Conservation (phyloP, 2,797 vertebrate species). For the Clarias laeviceps region DNA sequence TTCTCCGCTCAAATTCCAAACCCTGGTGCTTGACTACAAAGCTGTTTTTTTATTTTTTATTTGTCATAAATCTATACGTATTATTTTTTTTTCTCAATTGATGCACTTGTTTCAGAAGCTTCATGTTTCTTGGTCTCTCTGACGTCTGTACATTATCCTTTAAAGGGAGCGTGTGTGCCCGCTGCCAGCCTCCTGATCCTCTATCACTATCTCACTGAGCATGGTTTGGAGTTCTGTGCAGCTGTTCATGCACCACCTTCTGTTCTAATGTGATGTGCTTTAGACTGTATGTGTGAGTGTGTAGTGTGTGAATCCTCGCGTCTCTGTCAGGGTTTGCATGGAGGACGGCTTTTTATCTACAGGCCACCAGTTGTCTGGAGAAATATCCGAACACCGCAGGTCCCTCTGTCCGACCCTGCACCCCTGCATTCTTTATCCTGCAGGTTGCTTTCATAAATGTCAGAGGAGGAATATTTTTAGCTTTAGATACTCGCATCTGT, state of each 20-base stretch:
- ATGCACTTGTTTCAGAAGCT: not conserved
- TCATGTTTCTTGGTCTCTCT: too few species aligned
- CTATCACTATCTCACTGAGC: slow-evolving; percentile 46
- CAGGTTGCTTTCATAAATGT: not conserved
- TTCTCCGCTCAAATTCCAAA: too few species aligned
- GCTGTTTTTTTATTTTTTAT: too few species aligned
- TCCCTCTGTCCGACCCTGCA: not conserved
- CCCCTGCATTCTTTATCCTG: too few species aligned
- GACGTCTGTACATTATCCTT: not conserved
- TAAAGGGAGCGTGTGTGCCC: not conserved
- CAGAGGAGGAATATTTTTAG: slow-evolving; percentile 1
- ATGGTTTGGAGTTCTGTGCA: slow-evolving; percentile 35
- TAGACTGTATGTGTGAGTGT: slow-evolving; percentile 17
- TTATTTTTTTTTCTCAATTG: too few species aligned
- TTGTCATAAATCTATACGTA: too few species aligned
- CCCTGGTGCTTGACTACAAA: too few species aligned
- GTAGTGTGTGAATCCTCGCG: slow-evolving; percentile 23
- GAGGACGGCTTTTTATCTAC: slow-evolving; percentile 11
- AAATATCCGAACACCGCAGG: slow-evolving; percentile 36
- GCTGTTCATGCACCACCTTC: slow-evolving; percentile 21
- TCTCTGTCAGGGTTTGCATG: slow-evolving; percentile 25
- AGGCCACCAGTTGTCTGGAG: slow-evolving; percentile 5
- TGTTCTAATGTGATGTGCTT: slow-evolving; percentile 13
- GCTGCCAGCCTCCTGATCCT: slow-evolving; percentile 4
- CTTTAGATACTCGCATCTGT: not conserved